A percentile compares a stretch with the other conserved stretches of the same genome.
phyloP scores from a whole-genome alignment of 2,797 vertebrate species.

The Cygnus olor region DNA sequence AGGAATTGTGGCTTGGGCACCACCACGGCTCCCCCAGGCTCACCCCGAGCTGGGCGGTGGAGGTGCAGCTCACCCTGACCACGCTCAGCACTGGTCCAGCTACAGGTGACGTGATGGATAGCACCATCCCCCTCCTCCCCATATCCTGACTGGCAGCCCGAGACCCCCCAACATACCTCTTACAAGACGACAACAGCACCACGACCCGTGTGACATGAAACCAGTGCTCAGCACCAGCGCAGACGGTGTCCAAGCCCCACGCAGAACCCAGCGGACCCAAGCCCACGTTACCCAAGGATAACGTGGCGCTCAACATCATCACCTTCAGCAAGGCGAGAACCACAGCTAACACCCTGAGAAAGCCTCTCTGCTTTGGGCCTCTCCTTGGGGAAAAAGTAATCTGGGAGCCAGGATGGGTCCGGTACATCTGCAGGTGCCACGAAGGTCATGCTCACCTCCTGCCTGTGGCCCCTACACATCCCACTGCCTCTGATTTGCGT shows the following conservation, averaged over 20 bases:
- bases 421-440: too few relatives aligned
- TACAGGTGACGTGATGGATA: not conserved
- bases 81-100: too few relatives aligned
- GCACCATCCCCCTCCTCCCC: not conserved
- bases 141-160: too few relatives aligned
- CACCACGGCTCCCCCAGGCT: not conserved
- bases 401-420: not conserved
- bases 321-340: not conserved
- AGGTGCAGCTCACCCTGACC: not conserved
- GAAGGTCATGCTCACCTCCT: not conserved
- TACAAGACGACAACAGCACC: not conserved
- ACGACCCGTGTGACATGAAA: not conserved
- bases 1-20: not conserved
- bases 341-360: not conserved
- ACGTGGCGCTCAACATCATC: not conserved
- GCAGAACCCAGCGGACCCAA: too few relatives aligned
- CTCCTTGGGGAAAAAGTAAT: not conserved
- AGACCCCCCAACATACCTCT: not conserved
- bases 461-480: not conserved
- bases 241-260: not conserved
- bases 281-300: too few relatives aligned
- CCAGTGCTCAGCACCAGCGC: not conserved
- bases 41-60: not conserved
- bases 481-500: rapidly evolving
- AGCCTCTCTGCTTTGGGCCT: not conserved